These are phyloP conservation scores for Drosophila melanogaster DNA, from an alignment of 1,140 invertebrate genomes.

Conservation along the genomic window Release_6_plus_ISO1_MT NC_004354.4:15464501-15465000, in stretches of 20 bases:
- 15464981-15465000: no score
- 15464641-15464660: conserved; percentile 18
- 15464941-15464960: no score
- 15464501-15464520: no score
- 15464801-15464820: conserved; percentile 2
- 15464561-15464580: no score
- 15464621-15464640: background rate
- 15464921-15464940: background rate
- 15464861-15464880: background rate
- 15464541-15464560: no score
- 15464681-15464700: conserved; percentile 6
- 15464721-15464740: conserved; percentile 1
- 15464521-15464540: no score
- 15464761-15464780: conserved; percentile 9
- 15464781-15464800: conserved; percentile 12
- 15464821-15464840: conserved; percentile 7
- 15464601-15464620: background rate
- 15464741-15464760: conserved; percentile 11
- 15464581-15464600: no score
- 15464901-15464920: background rate
- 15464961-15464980: no score
- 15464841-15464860: background rate
- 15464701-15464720: conserved; percentile 6
- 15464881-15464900: conserved; percentile 3
- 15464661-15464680: conserved; percentile 1